These are phyloP conservation scores for Brachyalestes nurse DNA, from an alignment of 2,797 vertebrate species.

Conservation along the genomic window DNA sequence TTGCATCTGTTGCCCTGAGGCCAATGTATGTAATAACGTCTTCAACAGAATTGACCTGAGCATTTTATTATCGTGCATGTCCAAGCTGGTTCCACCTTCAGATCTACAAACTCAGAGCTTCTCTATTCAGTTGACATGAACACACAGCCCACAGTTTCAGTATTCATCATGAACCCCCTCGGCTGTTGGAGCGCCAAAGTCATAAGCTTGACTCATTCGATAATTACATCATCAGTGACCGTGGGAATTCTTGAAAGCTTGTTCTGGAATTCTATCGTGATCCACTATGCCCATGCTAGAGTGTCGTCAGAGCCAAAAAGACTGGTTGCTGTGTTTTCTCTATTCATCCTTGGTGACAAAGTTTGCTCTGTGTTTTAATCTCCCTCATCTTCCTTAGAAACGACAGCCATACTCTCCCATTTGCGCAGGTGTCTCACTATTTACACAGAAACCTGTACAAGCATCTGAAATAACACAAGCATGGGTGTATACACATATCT, in stretches of 20 bases:
- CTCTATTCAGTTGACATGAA: background rate
- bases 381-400: conserved; percentile 68
- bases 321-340: conserved; percentile 36
- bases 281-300: conserved; percentile 39
- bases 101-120: conserved; percentile 27
- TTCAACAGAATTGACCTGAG: conserved; percentile 16
- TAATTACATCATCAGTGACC: background rate
- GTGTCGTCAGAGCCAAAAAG: conserved; percentile 45
- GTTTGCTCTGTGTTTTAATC: conserved; percentile 78
- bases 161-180: background rate
- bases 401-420: conserved; percentile 70
- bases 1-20: background rate
- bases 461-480: conserved; percentile 59
- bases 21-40: conserved; percentile 29
- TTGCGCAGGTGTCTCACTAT: conserved; percentile 79
- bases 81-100: conserved; percentile 25
- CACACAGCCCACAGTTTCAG: background rate
- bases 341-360: conserved; percentile 26
- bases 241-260: background rate
- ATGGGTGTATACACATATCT: conserved; percentile 31
- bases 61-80: conserved; percentile 7
- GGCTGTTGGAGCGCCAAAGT: background rate
- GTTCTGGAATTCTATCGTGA: background rate
- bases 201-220: background rate
- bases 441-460: conserved; percentile 76